Evolutionary conservation across 2,797 vertebrate species (phyloP), one percentile per base, ranked within the genome.

Genomic region (Rallus crepitans): DNA sequence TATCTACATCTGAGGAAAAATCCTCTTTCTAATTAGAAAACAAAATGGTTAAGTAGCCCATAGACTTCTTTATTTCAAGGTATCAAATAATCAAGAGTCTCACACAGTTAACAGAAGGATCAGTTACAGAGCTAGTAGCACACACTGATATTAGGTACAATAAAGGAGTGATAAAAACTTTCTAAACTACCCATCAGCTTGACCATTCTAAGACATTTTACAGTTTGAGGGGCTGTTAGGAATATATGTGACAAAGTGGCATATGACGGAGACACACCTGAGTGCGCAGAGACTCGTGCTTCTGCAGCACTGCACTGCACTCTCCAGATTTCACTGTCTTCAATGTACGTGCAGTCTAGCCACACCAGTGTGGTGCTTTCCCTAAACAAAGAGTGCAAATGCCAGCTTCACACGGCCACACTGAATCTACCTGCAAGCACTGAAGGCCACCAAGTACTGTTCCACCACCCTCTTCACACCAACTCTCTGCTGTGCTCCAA

Each of bases 221-320:
- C 28, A 47, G 18, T 52, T 84, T 77, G 42, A 55, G 35, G 18
- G 27, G 4, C 17, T 42, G 35, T 18, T 27, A 59, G 79, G 21
- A 87, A 42, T 12, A 24, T 1, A 24, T 3, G 11, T 0, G 16
- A 65, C 14, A 15, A 78, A 79, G 28, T 5, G 30, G 18, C 1
- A 1, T 10, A 12, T 19, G 50, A 64, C 13, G 35, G 48, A 50
- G 42, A 27, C 23, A 8, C 0, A 0, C 2, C 7, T 9, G 53
- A 68, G 33, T 2, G 4, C 78, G 39, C 48, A 75, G 60, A 55
- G n/a, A n/a, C 6, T 16, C 4, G 57, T 53, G 28, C 18, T 61
- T n/a, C 70, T 27, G 35, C 35, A 19, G 42, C 3, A 2, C n/a
- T 42, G 19, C 0, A 1, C 64, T 63, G 79, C 8, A 7, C 25